A percentile compares a stretch with the other conserved stretches of the same genome.
Evolutionary conservation across 2,888 invertebrate genomes (phyloP).

Genomic region (Leucoma salicis): DNA sequence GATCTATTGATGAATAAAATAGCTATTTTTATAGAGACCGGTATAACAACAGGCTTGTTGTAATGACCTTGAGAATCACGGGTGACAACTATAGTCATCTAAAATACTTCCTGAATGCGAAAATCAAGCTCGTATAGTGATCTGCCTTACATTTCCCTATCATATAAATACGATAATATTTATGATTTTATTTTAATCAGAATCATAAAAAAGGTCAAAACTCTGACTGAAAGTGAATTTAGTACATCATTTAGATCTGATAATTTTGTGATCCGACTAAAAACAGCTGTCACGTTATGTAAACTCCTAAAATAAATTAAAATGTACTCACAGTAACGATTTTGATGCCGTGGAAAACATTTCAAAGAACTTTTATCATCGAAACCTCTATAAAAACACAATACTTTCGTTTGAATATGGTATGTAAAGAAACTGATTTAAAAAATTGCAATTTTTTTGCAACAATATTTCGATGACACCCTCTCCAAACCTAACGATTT

Average conservation of each 20-base stretch:
- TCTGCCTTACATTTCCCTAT: no score
- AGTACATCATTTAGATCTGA: no score
- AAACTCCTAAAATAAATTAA: constrained; percentile 74
- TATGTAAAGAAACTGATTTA: neutral
- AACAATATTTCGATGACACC: constrained; percentile 55
- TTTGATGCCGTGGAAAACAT: constrained; percentile 77
- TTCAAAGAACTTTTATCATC: constrained; percentile 57
- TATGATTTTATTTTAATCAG: no score
- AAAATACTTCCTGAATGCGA: constrained; percentile 20
- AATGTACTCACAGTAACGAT: constrained; percentile 72
- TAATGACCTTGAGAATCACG: constrained; percentile 21
- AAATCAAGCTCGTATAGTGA: constrained; percentile 4
- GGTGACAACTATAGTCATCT: constrained; percentile 10
- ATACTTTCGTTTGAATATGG: constrained; percentile 33
- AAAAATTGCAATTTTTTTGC: constrained; percentile 28
- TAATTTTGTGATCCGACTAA: constrained; percentile 52
- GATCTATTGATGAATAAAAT: constrained; percentile 6
- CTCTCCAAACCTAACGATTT: constrained; percentile 41
- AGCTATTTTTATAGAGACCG: constrained; percentile 5
- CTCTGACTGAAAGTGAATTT: no score
- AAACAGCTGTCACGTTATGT: constrained; percentile 79
- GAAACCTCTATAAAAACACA: constrained; percentile 35
- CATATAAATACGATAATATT: no score
- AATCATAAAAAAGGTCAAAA: no score
- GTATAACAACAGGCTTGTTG: constrained; percentile 1